Base-by-base conservation (phyloP, 2,888 invertebrate species). In the Metallyticus violacea region DNA sequence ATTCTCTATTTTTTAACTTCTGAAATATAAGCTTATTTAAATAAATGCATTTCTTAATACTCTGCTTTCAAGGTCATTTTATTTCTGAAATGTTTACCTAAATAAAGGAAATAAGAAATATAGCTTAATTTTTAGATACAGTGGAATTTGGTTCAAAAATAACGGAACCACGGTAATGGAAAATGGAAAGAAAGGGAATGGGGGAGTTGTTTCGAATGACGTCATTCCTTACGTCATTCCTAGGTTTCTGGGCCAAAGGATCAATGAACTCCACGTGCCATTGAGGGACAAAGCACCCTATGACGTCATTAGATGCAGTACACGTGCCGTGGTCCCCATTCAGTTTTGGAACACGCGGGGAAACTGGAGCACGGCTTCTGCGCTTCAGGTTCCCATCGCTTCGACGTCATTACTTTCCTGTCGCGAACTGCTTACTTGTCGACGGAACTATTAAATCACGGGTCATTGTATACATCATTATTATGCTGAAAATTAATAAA, bases 231-330 rank as follows among this genome's bases (percentile, higher is more conserved):
- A 78, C 27, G 29, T 79, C 83, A 78, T 86, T 40, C 25, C 82
- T 81, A 26, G 86, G 86, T 86, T 79, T 27, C 82, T 81, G 77
- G 86, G 86, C 79, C 79, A 81, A 77, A 79, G 62, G 86, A 86
- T 86, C 86, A 86, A 83, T 86, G 86, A 78, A 82, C 86, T 83
- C 86, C 86, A 86, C 86, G 86, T 86, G 86, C 82, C 77, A 76
- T 26, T 26, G 78, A 26, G 7, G 26, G 78, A 26, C 26, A 26
- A 79, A 27, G 79, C 79, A 79, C 27, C 79, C 79, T 27, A 28
- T 79, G 79, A 79, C 79, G 79, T 79, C 79, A 79, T 27, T 26
- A 79, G 40, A 62, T 62, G 40, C 40, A 62, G 40, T 62, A 62
- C 40, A 15, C 40, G 40, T 62, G 40, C 15, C 40, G 40, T 62